phyloP scores from a whole-genome alignment of 2,888 invertebrate species.

The Tiphia femorata region DNA sequence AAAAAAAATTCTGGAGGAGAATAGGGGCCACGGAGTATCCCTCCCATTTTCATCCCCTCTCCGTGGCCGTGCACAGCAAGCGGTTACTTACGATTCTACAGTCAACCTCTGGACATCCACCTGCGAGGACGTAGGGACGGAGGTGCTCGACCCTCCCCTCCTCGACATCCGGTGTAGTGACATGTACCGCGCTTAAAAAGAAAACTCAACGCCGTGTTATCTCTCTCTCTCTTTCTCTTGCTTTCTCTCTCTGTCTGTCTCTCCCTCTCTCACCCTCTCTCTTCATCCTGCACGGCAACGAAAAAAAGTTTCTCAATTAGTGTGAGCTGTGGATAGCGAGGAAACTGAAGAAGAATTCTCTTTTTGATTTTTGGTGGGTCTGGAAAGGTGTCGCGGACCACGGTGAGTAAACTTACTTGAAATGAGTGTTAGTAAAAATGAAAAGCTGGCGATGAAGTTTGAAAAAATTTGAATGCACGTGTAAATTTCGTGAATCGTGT shows the following conservation, averaged over 20 bases:
- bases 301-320: background rate
- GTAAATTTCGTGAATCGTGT: background rate
- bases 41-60: conserved; percentile 48
- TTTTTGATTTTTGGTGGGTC: background rate
- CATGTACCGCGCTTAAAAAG: conserved; percentile 57
- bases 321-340: background rate
- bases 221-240: conserved; percentile 1
- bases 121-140: conserved; percentile 67
- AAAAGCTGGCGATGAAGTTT: background rate
- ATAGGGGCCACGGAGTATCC: conserved; percentile 55
- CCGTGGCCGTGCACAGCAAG: conserved; percentile 47
- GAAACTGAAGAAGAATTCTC: background rate
- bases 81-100: conserved; percentile 65
- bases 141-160: too few species aligned
- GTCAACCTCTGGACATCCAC: conserved; percentile 68
- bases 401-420: conserved; percentile 44
- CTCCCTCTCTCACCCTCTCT: background rate
- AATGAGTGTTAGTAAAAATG: background rate
- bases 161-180: conserved; percentile 65
- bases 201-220: conserved; percentile 32
- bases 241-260: background rate
- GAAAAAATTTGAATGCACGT: background rate
- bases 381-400: conserved; percentile 26
- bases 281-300: background rate
- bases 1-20: conserved; percentile 44